Evolutionary conservation across 2,797 vertebrate species (phyloP).

Genomic region (Poecilia wingei): DNA sequence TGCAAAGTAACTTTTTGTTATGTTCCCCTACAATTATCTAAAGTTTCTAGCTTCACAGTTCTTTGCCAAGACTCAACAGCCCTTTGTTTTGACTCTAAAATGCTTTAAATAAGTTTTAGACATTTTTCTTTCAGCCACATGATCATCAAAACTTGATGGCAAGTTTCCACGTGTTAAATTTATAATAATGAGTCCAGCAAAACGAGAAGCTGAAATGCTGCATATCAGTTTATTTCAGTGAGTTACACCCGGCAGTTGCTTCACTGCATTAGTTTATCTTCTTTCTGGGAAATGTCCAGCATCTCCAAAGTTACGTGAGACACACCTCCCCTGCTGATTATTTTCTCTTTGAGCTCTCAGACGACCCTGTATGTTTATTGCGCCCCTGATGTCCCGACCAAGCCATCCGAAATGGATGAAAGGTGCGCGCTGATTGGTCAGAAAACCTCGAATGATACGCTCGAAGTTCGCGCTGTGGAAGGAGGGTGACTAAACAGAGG

Average conservation of each 20-base stretch:
- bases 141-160: neutral
- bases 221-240: neutral
- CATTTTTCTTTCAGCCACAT: neutral
- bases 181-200: neutral
- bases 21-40: neutral
- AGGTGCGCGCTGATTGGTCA: constrained; percentile 76
- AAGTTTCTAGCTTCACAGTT: neutral
- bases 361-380: neutral
- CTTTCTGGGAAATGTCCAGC: neutral
- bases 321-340: no score
- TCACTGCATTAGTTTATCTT: neutral
- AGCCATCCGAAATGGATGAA: neutral
- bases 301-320: neutral
- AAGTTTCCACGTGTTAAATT: neutral
- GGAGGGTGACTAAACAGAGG: neutral
- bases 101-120: neutral
- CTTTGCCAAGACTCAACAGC: neutral
- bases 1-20: neutral
- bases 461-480: constrained; percentile 55
- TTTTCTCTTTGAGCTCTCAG: neutral
- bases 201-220: neutral
- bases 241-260: neutral
- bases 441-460: constrained; percentile 77
- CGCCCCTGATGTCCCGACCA: neutral
- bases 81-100: neutral